Evolutionary conservation across 2,888 invertebrate species (phyloP).

Genomic region (Harpalus rubripes): DNA sequence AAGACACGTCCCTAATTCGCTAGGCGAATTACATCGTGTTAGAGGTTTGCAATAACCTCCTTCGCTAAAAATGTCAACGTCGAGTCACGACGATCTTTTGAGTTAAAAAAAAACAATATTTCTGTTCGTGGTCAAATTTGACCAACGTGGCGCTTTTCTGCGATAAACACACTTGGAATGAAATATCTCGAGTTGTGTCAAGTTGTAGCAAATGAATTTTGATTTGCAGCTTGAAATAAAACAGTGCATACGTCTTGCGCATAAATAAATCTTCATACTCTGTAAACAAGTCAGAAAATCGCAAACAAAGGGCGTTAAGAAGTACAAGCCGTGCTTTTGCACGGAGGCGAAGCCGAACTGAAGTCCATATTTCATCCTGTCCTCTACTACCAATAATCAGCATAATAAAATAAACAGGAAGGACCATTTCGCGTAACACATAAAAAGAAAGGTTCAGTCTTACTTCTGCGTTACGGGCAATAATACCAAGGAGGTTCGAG

Average conservation of each 20-base stretch:
- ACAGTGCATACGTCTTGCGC: not conserved
- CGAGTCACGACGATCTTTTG: no score
- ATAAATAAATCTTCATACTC: slow-evolving; percentile 44
- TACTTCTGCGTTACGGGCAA: slow-evolving; percentile 39
- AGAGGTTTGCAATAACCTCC: no score
- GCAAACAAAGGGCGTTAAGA: slow-evolving; percentile 38
- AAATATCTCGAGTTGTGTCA: not conserved
- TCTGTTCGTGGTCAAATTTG: no score
- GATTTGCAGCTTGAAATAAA: slow-evolving; percentile 13
- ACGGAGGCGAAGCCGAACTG: not conserved
- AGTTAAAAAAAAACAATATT: no score
- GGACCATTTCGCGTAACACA: slow-evolving; percentile 22
- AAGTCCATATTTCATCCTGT: slow-evolving; percentile 47
- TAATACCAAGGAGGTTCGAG: slow-evolving; percentile 21
- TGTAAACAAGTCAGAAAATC: slow-evolving; percentile 35
- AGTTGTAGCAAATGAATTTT: slow-evolving; percentile 18
- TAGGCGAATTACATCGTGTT: no score
- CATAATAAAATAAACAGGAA: slow-evolving; percentile 57
- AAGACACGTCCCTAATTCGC: no score
- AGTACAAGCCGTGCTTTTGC: slow-evolving; percentile 5
- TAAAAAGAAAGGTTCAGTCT: slow-evolving; percentile 42
- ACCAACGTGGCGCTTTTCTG: no score
- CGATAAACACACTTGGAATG: not conserved
- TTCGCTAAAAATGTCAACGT: no score
- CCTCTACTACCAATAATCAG: slow-evolving; percentile 40